Base-by-base conservation (phyloP, 2,113 vertebrate genomes). In the Alligator sinensis region DNA sequence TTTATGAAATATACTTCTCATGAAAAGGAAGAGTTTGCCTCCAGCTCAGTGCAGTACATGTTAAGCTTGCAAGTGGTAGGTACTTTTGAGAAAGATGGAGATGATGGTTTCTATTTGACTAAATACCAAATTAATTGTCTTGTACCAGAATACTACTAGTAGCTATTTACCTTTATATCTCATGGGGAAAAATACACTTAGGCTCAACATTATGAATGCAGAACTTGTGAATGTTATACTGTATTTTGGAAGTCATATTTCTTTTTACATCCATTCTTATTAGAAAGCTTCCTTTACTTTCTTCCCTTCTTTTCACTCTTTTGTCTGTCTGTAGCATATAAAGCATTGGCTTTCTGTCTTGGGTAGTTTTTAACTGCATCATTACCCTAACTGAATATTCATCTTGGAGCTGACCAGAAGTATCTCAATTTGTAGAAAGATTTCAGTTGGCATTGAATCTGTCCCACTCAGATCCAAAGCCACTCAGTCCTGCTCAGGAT, bases 1-100 rank as follows among this genome's bases (percentile, higher is more conserved):
- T 91, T 72, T 84, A 16, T 93, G 97, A 94, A 96, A 92, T 4
- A 74, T 47, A 85, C 81, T 84, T 97, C 94, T 96, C 89, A 83
- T 94, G 95, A 92, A 94, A 95, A 88, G 16, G 93, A 95, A 85
- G 80, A 89, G 92, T 58, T 93, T 97, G 91, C 94, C 75, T 94
- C 94, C 93, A 94, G 96, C 64, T 89, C 93, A 85, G 88, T 82
- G 63, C 91, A 96, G 78, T 66, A 91, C 96, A 77, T 54, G 86
- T 85, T 87, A 55, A 93, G 66, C 66, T 88, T 58, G 62, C 72
- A 81, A 75, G 80, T 34, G 80, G 72, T n/a, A 70, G 93, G 68
- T 34, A 63, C 54, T 95, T 91, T 11, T 64, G 76, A 95, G 89
- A 80, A 82, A 60, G 66, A 59, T 87, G 75, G 57, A 83, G 76